Percentiles rank a stretch among this genome's conserved stretches.
Evolutionary conservation across 2,113 vertebrate genomes (phyloP).

Genomic region (Trochalopteron elliotii): DNA sequence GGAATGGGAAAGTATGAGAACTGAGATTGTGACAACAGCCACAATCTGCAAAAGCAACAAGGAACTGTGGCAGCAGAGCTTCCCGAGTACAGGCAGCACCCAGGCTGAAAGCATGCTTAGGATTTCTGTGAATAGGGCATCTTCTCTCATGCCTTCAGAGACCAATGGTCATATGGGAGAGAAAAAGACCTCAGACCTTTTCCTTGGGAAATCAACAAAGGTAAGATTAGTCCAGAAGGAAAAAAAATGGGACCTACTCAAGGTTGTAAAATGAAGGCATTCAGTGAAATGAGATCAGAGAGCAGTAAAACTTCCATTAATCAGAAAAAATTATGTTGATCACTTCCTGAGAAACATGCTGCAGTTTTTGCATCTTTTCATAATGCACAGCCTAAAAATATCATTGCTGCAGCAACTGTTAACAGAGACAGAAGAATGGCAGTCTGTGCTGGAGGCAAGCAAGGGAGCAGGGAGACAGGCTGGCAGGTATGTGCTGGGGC

Average conservation of each 20-base stretch:
- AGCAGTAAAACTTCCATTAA: neutral
- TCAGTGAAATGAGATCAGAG: slow-evolving; percentile 9
- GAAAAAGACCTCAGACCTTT: neutral
- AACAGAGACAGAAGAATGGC: slow-evolving; percentile 65
- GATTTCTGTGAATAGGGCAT: neutral
- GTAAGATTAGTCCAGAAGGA: neutral
- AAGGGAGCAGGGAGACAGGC: slow-evolving; percentile 66
- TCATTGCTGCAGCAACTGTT: slow-evolving; percentile 34
- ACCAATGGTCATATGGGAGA: neutral
- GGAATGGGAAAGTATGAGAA: neutral
- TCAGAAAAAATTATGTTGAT: neutral
- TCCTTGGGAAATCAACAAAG: neutral
- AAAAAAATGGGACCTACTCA: neutral
- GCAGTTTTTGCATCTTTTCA: neutral
- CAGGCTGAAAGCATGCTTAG: neutral
- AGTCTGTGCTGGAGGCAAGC: slow-evolving; percentile 76
- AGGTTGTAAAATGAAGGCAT: neutral
- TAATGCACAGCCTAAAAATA: slow-evolving; percentile 38
- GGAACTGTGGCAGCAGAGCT: neutral
- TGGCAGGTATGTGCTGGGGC: slow-evolving; percentile 74
- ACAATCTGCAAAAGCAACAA: neutral
- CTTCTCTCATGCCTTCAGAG: neutral
- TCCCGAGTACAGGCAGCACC: neutral
- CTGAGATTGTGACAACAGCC: fast-evolving
- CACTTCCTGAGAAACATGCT: neutral